Evolutionary conservation across 35 echinoderm and acorn worm species (phyloP).

Genomic region (Heliocidaris tuberculata): DNA sequence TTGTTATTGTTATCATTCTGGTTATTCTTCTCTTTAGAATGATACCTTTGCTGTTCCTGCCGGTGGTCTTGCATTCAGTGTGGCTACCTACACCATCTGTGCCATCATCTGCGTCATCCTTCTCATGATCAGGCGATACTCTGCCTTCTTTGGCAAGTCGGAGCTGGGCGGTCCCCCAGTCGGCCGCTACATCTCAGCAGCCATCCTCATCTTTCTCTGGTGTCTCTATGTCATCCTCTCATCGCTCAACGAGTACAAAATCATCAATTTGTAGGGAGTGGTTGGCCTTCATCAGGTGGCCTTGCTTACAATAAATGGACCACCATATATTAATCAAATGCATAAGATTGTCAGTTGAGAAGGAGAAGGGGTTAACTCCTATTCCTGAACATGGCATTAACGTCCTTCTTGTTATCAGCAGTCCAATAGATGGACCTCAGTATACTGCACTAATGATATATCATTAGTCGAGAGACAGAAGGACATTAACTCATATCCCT

Average conservation of each 20-base stretch:
- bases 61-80: slow-evolving; percentile 82
- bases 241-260: slow-evolving; percentile 50
- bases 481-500: neutral
- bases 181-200: slow-evolving; percentile 38
- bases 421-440: too few species aligned
- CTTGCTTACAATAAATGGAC: neutral
- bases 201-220: slow-evolving; percentile 78
- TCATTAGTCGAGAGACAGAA: neutral
- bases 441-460: too few species aligned
- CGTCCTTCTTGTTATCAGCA: too few species aligned
- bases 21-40: slow-evolving; percentile 48
- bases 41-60: slow-evolving; percentile 75
- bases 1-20: too few species aligned
- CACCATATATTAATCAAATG: neutral
- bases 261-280: slow-evolving; percentile 49
- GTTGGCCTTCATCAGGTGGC: too few species aligned
- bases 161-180: slow-evolving; percentile 75
- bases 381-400: too few species aligned
- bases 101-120: slow-evolving; percentile 65
- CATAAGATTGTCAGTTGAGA: too few species aligned
- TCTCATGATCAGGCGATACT: slow-evolving; percentile 62
- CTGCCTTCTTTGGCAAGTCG: slow-evolving; percentile 66
- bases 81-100: slow-evolving; percentile 88
- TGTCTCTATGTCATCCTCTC: slow-evolving; percentile 81
- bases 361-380: too few species aligned